Evolutionary conservation across 2,888 invertebrate genomes (phyloP).

Genomic region (Tenthredo amoena): DNA sequence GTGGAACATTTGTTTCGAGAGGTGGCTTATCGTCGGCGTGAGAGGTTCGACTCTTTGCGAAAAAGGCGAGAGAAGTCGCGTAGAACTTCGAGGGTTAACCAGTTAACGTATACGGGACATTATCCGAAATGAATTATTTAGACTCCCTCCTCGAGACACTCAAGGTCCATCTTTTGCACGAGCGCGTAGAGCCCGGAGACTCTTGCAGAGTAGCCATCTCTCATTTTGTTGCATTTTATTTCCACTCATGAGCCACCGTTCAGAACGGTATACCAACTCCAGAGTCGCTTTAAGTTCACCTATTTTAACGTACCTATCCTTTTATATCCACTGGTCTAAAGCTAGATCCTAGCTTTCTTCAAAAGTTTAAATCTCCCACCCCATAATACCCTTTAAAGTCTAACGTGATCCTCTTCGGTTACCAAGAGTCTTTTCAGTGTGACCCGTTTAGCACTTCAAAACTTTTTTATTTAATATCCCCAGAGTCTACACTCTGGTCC

Average conservation of each 20-base stretch:
- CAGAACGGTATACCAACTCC: neutral
- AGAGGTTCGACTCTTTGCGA: constrained; percentile 1
- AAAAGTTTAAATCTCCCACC: constrained; percentile 19
- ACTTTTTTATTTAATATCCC: constrained; percentile 1
- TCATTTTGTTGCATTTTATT: constrained; percentile 39
- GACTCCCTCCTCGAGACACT: neutral
- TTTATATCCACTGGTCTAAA: constrained; percentile 14
- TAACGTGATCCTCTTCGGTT: constrained; percentile 4
- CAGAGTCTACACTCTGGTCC: neutral
- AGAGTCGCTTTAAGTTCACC: constrained; percentile 20
- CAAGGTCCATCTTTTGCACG: constrained; percentile 22
- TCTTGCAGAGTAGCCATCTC: neutral
- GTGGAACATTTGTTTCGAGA: constrained; percentile 36
- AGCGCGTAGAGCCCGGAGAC: neutral
- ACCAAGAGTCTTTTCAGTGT: neutral
- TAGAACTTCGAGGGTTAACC: constrained; percentile 19
- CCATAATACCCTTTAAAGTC: neutral
- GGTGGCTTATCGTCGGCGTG: constrained; percentile 16
- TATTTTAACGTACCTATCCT: constrained; percentile 1
- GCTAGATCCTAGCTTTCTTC: constrained; percentile 32
- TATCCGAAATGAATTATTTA: constrained; percentile 42
- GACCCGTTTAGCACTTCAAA: neutral
- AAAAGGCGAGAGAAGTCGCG: neutral
- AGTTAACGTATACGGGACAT: constrained; percentile 39
- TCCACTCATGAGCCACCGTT: constrained; percentile 21